A percentile compares a stretch with the other conserved stretches of the same genome.
These are phyloP conservation scores for Atethmia centrago DNA, from an alignment of 2,888 invertebrate genomes.

Conservation along the genomic window DNA sequence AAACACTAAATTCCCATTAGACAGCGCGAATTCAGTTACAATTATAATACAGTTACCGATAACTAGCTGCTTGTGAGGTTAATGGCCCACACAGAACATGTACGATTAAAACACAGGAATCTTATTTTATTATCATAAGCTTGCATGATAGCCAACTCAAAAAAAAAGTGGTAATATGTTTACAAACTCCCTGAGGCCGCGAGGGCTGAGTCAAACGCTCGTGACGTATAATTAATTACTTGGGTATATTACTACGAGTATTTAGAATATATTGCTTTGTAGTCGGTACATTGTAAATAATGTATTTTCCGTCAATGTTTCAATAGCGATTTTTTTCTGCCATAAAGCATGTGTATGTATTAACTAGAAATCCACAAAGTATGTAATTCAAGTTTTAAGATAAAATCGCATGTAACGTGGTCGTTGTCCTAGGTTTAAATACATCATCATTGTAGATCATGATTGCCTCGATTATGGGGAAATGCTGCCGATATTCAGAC, in stretches of 20 bases:
- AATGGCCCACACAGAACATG: not conserved
- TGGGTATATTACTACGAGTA: slow-evolving; percentile 10
- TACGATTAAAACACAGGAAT: no score
- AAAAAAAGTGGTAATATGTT: no score
- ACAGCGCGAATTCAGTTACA: slow-evolving; percentile 23
- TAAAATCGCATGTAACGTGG: not conserved
- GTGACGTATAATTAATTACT: slow-evolving; percentile 47
- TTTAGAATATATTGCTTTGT: slow-evolving; percentile 9
- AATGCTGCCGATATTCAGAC: no score
- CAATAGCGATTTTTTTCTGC: not conserved
- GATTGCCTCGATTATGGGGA: no score
- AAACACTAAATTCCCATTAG: slow-evolving; percentile 52
- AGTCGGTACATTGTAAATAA: not conserved
- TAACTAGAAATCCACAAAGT: not conserved
- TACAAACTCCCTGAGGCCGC: slow-evolving; percentile 42
- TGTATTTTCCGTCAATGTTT: not conserved
- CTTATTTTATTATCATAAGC: not conserved
- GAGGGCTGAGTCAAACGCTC: slow-evolving; percentile 38
- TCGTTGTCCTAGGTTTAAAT: not conserved
- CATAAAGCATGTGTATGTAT: not conserved
- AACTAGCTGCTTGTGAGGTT: not conserved
- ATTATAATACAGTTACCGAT: slow-evolving; percentile 35
- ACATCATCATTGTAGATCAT: not conserved
- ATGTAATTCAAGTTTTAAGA: not conserved
- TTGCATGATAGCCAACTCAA: not conserved